These are phyloP conservation scores for Drosophila phalerata DNA, from an alignment of 2,888 invertebrate species.

Conservation along the genomic window DNA sequence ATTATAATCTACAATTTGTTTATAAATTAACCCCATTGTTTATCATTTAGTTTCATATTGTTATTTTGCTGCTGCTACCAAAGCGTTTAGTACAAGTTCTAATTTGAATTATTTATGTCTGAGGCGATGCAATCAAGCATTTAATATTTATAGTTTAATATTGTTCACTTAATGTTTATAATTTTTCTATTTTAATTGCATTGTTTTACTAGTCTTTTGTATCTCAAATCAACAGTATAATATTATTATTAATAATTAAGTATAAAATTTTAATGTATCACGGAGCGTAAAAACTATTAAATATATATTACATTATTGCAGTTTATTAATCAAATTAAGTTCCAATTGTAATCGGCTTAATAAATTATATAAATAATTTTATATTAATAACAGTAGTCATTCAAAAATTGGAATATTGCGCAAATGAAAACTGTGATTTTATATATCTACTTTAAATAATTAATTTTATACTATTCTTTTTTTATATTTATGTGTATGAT, in stretches of 20 bases:
- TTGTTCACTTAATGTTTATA: slow-evolving; percentile 10
- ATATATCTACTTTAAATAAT: not conserved
- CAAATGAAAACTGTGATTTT: slow-evolving; percentile 14
- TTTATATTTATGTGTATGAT: not conserved
- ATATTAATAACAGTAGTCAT: slow-evolving; percentile 4
- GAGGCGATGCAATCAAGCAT: slow-evolving; percentile 20
- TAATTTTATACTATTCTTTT: not conserved
- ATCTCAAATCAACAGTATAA: slow-evolving; percentile 12
- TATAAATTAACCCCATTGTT: slow-evolving; percentile 11
- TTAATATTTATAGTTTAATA: slow-evolving; percentile 11
- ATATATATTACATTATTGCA: not conserved
- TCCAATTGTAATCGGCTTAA: not conserved
- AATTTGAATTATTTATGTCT: slow-evolving; percentile 10
- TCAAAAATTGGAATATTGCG: slow-evolving; percentile 1
- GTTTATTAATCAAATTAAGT: slow-evolving; percentile 4
- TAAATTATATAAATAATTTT: not conserved
- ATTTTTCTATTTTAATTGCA: not conserved
- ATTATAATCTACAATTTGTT: slow-evolving; percentile 40
- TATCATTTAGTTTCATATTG: slow-evolving; percentile 11
- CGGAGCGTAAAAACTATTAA: not conserved
- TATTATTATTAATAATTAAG: not conserved
- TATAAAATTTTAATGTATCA: not conserved
- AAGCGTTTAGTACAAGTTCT: slow-evolving; percentile 55
- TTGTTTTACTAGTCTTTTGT: slow-evolving; percentile 35
- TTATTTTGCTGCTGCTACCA: slow-evolving; percentile 44